Evolutionary conservation across 2,888 invertebrate species (phyloP), one percentile per base, ranked within the genome.

Genomic region (Brachyopa scutellaris): DNA sequence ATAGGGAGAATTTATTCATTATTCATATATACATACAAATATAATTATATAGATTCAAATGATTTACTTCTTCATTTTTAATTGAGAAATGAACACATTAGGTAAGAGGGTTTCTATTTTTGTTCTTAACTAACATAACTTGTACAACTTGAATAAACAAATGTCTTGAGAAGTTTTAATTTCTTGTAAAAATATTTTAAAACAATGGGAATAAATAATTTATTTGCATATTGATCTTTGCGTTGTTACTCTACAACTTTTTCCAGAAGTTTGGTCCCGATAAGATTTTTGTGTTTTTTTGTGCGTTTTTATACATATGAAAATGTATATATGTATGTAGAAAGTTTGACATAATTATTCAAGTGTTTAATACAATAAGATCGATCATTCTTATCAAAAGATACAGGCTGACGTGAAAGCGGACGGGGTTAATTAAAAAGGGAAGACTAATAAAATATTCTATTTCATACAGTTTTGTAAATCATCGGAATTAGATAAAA

Each of bases 31-130:
- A 9, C 9, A 13, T 17, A 6, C 2, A 9, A 29, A 29, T 17
- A 19, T 53, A 55, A 21, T 21, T 47, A 13, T 17, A 47, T 1
- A 6, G n/a, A 11, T 45, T n/a, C n/a, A n/a, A n/a, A 11, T n/a
- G 23, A n/a, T 11, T 45, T 21, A 45, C n/a, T 45, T 2, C 45
- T 13, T n/a, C n/a, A n/a, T n/a, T n/a, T 53, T 53, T 2, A 21
- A 53, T 31, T 42, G 6, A 21, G 29, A 66, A 38, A 21, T 66
- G 53, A 66, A 66, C 66, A 66, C 66, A 66, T 53, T 31, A 13
- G 53, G 53, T 31, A 53, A 38, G 23, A 57, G 42, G 26, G 31
- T 42, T 66, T 7, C 42, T 38, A 38, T 40, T n/a, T 1, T 2
- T 6, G 8, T 40, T 38, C 5, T 40, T 40, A 6, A 8, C 23